Evolutionary conservation across 2,113 vertebrate species (phyloP).

Genomic region (Lampris incognitus): DNA sequence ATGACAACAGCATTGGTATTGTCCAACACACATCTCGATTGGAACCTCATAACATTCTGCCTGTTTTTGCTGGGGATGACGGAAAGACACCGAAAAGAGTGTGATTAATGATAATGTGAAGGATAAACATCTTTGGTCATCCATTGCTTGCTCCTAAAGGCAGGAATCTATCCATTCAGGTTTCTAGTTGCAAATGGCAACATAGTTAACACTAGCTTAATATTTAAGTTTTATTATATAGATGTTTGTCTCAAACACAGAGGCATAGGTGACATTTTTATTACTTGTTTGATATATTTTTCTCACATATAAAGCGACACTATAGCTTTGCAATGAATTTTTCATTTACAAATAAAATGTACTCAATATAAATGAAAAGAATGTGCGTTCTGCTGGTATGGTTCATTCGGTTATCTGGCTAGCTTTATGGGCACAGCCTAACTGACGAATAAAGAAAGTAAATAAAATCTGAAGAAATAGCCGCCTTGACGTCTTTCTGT

Average conservation of each 20-base stretch:
- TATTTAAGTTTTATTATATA: slow-evolving; percentile 78
- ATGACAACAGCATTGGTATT: neutral
- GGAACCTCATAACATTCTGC: slow-evolving; percentile 46
- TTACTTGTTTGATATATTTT: slow-evolving; percentile 43
- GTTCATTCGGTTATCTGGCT: slow-evolving; percentile 16
- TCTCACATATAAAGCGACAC: slow-evolving; percentile 30
- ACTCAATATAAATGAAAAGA: neutral
- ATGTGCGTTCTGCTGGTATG: slow-evolving; percentile 7
- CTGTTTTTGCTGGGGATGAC: neutral
- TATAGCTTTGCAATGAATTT: slow-evolving; percentile 35
- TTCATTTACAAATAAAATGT: slow-evolving; percentile 29
- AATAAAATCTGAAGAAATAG: neutral
- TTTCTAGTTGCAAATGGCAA: slow-evolving; percentile 62
- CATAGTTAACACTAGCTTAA: slow-evolving; percentile 69
- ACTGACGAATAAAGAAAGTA: slow-evolving; percentile 29
- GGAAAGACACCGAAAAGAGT: slow-evolving; percentile 1
- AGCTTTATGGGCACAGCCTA: slow-evolving; percentile 11
- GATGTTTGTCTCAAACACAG: slow-evolving; percentile 62
- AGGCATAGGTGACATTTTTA: slow-evolving; percentile 56
- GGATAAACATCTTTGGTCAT: slow-evolving; percentile 41
- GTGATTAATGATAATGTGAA: slow-evolving; percentile 45
- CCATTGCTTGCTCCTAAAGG: slow-evolving; percentile 25
- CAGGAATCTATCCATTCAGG: slow-evolving; percentile 29
- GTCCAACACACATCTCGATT: slow-evolving; percentile 1
- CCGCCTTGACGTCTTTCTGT: too few relatives aligned